Percentiles rank a stretch among this genome's conserved stretches.
phyloP scores from a whole-genome alignment of 2,888 invertebrate genomes.

The Heliconius erato region DNA sequence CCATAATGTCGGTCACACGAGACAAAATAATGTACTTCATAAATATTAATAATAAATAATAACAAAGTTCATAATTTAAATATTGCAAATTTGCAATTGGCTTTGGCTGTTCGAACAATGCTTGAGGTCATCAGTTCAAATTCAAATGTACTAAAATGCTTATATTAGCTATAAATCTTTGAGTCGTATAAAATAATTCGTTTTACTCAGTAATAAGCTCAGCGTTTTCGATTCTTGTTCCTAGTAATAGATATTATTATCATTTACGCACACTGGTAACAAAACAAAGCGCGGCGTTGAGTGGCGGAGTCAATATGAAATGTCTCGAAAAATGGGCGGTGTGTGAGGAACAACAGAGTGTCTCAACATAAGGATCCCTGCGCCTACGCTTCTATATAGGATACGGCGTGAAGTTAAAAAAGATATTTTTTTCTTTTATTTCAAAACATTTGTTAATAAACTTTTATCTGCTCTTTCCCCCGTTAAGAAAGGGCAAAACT shows the following conservation, averaged over 20 bases:
- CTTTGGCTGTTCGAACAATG: not conserved
- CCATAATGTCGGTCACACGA: not conserved
- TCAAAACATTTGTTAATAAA: too few species aligned
- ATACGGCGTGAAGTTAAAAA: not conserved
- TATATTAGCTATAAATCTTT: not conserved
- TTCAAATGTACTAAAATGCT: not conserved
- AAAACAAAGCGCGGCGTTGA: not conserved
- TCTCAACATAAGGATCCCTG: not conserved
- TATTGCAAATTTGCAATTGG: not conserved
- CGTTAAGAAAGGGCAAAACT: too few species aligned
- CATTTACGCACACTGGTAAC: not conserved
- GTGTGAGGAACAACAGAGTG: not conserved
- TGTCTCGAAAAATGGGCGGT: not conserved
- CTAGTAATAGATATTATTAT: too few species aligned
- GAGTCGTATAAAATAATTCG: too few species aligned
- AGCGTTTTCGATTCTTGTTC: too few species aligned
- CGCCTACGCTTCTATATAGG: not conserved
- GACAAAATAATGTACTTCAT: not conserved
- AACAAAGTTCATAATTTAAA: not conserved
- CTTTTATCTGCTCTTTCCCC: too few species aligned
- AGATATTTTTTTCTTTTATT: too few species aligned
- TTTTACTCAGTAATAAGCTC: too few species aligned
- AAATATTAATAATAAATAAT: not conserved
- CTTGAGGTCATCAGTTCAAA: not conserved
- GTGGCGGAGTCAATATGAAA: not conserved